Percentiles rank a stretch among this genome's conserved stretches.
These are phyloP conservation scores for Eupleurogrammus muticus DNA, from an alignment of 2,797 vertebrate species.

Conservation along the genomic window DNA sequence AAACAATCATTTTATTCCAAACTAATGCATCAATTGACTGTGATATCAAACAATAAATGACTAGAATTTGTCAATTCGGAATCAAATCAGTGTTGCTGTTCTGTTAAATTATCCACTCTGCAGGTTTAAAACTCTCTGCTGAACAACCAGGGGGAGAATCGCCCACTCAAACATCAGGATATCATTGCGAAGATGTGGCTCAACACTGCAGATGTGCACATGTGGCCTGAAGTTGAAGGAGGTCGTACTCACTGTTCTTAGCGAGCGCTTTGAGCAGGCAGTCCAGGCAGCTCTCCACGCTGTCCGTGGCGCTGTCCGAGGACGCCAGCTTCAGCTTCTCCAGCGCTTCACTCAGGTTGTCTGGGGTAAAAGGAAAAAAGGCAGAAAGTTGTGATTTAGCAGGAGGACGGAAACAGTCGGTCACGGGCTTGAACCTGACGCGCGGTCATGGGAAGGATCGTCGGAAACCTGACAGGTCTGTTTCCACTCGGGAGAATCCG, in stretches of 20 bases:
- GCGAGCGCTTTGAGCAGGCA: conserved; percentile 94
- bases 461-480: too few relatives aligned
- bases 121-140: background rate
- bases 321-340: conserved; percentile 95
- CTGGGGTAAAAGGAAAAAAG: conserved; percentile 72
- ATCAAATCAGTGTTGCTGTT: background rate
- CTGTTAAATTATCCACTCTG: background rate
- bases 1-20: too few relatives aligned
- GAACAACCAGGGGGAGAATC: background rate
- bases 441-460: too few relatives aligned
- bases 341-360: conserved; percentile 94
- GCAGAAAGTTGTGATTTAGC: background rate
- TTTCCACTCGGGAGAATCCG: background rate
- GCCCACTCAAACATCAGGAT: background rate
- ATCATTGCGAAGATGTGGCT: conserved; percentile 36
- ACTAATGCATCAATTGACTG: too few relatives aligned
- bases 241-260: conserved; percentile 91
- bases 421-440: background rate
- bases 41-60: background rate
- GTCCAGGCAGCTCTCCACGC: conserved; percentile 94
- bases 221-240: background rate
- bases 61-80: too few relatives aligned
- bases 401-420: background rate
- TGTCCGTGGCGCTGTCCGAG: conserved; percentile 88
- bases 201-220: background rate